Percentiles rank a stretch among this genome's conserved stretches.
phyloP scores from a whole-genome alignment of 2,888 invertebrate species.

The Parnassius mnemosyne region DNA sequence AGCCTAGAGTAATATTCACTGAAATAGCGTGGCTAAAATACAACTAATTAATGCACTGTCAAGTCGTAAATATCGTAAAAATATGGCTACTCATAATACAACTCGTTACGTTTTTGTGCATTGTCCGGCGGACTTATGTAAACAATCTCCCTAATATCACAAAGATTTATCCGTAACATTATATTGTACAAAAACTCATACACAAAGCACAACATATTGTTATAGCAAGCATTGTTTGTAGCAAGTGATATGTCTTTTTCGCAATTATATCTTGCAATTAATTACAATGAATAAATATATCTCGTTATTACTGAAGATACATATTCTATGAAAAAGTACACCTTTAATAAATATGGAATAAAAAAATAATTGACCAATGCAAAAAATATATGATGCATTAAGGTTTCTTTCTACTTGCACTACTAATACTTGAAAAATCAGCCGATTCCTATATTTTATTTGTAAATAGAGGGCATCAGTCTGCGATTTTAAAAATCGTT shows the following conservation, averaged over 20 bases:
- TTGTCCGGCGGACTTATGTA: slow-evolving; percentile 42
- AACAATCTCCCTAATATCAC: slow-evolving; percentile 71
- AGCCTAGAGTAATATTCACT: slow-evolving; percentile 69
- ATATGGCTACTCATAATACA: slow-evolving; percentile 73
- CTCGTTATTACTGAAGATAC: slow-evolving; percentile 13
- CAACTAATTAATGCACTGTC: slow-evolving; percentile 46
- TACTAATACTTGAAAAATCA: slow-evolving; percentile 26
- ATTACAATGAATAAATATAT: slow-evolving; percentile 24
- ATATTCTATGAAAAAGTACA: slow-evolving; percentile 12
- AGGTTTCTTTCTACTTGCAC: slow-evolving; percentile 20
- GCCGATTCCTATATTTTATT: slow-evolving; percentile 26
- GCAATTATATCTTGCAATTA: slow-evolving; percentile 24
- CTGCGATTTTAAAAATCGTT: slow-evolving; percentile 30
- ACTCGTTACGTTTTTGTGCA: slow-evolving; percentile 59
- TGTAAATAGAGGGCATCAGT: slow-evolving; percentile 41
- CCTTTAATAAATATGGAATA: slow-evolving; percentile 13
- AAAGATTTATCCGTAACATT: slow-evolving; percentile 67
- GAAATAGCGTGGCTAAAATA: slow-evolving; percentile 61
- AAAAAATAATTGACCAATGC: slow-evolving; percentile 28
- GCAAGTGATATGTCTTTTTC: slow-evolving; percentile 60
- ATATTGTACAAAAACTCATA: slow-evolving; percentile 47
- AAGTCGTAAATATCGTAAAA: slow-evolving; percentile 59
- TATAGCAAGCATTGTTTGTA: slow-evolving; percentile 57
- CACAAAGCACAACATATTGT: slow-evolving; percentile 33
- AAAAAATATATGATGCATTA: slow-evolving; percentile 23